phyloP scores from a whole-genome alignment of 30 jellyfish, hydroid and myxozoan species.

The Cassiopea xamachana region DNA sequence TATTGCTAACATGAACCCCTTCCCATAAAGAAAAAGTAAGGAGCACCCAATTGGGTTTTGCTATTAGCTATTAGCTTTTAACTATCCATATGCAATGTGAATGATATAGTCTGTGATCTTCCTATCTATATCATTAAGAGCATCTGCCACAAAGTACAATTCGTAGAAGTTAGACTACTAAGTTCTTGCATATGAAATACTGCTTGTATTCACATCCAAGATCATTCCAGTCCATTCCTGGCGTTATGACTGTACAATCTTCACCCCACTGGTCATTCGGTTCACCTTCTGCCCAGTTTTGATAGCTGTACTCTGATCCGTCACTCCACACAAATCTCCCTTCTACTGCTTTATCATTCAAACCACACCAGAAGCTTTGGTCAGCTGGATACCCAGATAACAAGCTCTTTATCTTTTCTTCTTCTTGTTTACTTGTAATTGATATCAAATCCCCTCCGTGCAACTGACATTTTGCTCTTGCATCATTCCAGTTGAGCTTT shows the following conservation, averaged over 20 bases:
- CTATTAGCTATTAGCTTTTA: too few species aligned
- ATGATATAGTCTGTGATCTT: too few species aligned
- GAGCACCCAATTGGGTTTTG: too few species aligned
- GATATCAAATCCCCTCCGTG: neutral
- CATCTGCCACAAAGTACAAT: too few species aligned
- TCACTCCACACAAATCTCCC: conserved; percentile 21
- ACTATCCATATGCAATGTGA: too few species aligned
- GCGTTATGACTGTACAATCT: neutral
- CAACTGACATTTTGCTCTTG: neutral
- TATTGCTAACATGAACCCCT: too few species aligned
- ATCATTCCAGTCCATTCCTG: conserved; percentile 3
- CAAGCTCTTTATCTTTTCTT: neutral
- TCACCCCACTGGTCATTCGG: neutral
- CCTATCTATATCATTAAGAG: too few species aligned
- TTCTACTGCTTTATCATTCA: neutral
- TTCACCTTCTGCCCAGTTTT: conserved; percentile 6
- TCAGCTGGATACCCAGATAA: neutral
- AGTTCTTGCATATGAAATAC: neutral
- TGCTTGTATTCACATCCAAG: neutral
- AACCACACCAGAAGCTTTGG: conserved; percentile 1
- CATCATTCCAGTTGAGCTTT: neutral
- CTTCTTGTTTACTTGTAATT: neutral
- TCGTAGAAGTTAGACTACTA: too few species aligned
- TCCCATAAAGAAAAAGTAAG: too few species aligned
- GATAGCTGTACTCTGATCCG: neutral